Percentiles rank a stretch among this genome's conserved stretches.
These are phyloP conservation scores for Aphaenogaster rudis DNA, from an alignment of 1,140 invertebrate genomes.

Conservation along the genomic window DNA sequence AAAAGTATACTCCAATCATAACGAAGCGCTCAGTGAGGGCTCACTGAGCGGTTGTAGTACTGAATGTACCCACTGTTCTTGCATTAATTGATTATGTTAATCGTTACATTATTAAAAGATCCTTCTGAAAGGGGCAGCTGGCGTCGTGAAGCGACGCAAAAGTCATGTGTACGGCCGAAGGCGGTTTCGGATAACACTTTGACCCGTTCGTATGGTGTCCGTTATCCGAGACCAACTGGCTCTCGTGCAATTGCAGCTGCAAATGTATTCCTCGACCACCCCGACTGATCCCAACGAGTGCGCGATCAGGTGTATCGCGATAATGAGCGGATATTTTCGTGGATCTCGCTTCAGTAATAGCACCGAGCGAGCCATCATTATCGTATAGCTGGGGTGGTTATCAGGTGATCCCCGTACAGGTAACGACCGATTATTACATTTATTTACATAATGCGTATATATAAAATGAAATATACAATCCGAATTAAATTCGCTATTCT, in stretches of 20 bases:
- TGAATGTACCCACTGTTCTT: neutral
- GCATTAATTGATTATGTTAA: slow-evolving; percentile 1
- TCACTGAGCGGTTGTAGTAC: too few relatives aligned
- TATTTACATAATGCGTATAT: neutral
- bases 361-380: slow-evolving; percentile 29
- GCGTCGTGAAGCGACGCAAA: neutral
- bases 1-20: too few relatives aligned
- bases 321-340: slow-evolving; percentile 45
- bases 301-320: slow-evolving; percentile 58
- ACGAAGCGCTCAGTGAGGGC: too few relatives aligned
- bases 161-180: slow-evolving; percentile 2
- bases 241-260: slow-evolving; percentile 23
- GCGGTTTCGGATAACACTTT: slow-evolving; percentile 67
- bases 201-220: slow-evolving; percentile 49
- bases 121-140: neutral
- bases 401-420: neutral
- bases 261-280: slow-evolving; percentile 56
- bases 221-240: slow-evolving; percentile 66
- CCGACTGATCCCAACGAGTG: neutral
- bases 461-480: neutral
- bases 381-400: neutral
- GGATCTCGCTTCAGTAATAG: neutral
- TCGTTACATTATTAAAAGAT: neutral
- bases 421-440: slow-evolving; percentile 23
- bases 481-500: neutral